Evolutionary conservation across 2,113 vertebrate genomes (phyloP).

Genomic region (Datnioides undecimradiatus): DNA sequence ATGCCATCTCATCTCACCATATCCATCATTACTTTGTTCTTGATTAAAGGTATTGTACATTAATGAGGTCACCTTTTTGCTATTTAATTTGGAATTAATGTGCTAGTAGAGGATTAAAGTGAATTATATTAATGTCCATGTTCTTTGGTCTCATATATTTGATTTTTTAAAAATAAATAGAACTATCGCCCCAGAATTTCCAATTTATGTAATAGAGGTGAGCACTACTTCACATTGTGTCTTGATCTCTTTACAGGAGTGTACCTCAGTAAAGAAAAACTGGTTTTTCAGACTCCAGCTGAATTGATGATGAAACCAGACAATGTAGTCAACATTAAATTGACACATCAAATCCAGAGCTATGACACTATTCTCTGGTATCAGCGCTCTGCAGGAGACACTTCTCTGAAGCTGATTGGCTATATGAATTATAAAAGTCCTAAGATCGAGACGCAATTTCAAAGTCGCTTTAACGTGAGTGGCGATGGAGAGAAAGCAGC

Average conservation of each 20-base stretch:
- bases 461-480: slow-evolving; percentile 45
- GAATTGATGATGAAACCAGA: slow-evolving; percentile 12
- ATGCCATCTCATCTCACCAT: slow-evolving; percentile 8
- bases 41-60: slow-evolving; percentile 52
- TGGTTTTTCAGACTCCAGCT: slow-evolving; percentile 61
- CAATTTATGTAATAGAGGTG: not conserved
- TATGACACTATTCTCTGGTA: slow-evolving; percentile 73
- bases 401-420: slow-evolving; percentile 51
- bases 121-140: no score
- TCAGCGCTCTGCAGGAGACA: slow-evolving; percentile 48
- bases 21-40: slow-evolving; percentile 2
- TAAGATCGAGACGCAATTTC: not conserved
- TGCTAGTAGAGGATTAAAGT: no score
- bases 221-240: not conserved
- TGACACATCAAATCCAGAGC: slow-evolving; percentile 26
- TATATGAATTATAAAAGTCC: not conserved
- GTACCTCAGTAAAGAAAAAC: slow-evolving; percentile 35
- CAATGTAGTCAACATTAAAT: slow-evolving; percentile 17
- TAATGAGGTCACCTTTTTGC: not conserved
- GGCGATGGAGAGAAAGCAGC: slow-evolving; percentile 60
- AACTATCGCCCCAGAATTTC: no score
- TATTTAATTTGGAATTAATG: no score
- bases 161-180: no score
- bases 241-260: slow-evolving; percentile 29
- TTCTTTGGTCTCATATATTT: no score